These are phyloP conservation scores for Adelges cooleyi DNA, from an alignment of 1,140 invertebrate genomes.

Conservation along the genomic window DNA sequence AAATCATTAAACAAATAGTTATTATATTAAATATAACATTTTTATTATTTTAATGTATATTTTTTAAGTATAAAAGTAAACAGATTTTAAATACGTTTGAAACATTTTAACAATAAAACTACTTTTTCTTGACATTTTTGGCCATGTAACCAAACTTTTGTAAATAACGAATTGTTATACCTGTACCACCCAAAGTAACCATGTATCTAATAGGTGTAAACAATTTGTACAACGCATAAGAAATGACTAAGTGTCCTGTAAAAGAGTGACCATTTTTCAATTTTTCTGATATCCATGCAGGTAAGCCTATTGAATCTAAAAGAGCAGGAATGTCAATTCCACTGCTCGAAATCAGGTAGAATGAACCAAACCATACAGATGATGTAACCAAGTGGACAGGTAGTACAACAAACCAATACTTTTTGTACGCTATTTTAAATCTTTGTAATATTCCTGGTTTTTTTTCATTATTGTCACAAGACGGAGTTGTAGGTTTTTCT, in stretches of 20 bases:
- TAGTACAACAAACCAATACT: constrained; percentile 88
- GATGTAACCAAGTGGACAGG: constrained; percentile 83
- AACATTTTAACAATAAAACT: no score
- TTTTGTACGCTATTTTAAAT: constrained; percentile 82
- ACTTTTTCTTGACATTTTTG: no score
- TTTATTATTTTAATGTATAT: no score
- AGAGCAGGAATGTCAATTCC: constrained; percentile 73
- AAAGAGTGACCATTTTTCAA: constrained; percentile 52
- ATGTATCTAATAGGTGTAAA: constrained; percentile 80
- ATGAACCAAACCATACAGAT: constrained; percentile 66
- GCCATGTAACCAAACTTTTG: background rate
- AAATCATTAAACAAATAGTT: no score
- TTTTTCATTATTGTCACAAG: no score
- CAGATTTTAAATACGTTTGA: no score
- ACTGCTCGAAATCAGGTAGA: constrained; percentile 54
- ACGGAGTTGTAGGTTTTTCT: no score
- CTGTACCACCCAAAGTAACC: constrained; percentile 57
- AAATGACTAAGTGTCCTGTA: constrained; percentile 75
- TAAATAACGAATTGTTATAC: constrained; percentile 38
- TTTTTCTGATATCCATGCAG: constrained; percentile 61
- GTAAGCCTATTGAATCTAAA: constrained; percentile 59
- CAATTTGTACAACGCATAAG: constrained; percentile 84
- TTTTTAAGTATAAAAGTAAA: no score
- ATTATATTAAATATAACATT: no score
- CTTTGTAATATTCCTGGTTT: constrained; percentile 59